phyloP scores from a whole-genome alignment of 2,888 invertebrate genomes.

The Coelopa pilipes region DNA sequence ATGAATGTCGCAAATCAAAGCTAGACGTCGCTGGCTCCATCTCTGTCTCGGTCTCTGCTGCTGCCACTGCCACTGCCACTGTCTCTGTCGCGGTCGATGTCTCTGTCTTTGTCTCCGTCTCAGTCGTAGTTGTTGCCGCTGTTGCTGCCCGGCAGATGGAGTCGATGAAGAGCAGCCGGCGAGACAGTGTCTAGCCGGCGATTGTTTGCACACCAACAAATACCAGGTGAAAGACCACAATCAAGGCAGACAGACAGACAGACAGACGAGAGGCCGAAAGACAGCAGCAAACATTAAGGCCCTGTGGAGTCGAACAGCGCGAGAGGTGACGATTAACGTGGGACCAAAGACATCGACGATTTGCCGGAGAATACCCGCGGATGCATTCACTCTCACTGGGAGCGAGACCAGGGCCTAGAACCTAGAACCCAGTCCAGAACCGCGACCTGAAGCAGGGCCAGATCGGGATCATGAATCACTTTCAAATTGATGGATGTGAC shows the following conservation, averaged over 20 bases:
- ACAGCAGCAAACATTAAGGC: neutral
- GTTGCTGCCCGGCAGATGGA: neutral
- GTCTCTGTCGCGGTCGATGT: neutral
- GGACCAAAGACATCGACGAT: too few relatives aligned
- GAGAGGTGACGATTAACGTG: too few relatives aligned
- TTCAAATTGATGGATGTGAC: too few relatives aligned
- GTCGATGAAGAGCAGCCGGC: constrained; percentile 62
- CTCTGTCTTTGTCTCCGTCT: neutral
- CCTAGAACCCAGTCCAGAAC: too few relatives aligned
- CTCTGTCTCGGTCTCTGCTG: neutral
- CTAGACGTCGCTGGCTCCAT: neutral
- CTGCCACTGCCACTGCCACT: neutral
- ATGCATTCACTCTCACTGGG: too few relatives aligned
- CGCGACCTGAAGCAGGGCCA: too few relatives aligned
- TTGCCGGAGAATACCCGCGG: too few relatives aligned
- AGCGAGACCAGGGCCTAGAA: too few relatives aligned
- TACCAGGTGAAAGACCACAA: neutral
- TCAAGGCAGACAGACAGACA: constrained; percentile 24
- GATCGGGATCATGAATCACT: too few relatives aligned
- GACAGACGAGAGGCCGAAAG: constrained; percentile 8
- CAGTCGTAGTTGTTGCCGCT: neutral
- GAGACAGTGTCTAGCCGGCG: constrained; percentile 64
- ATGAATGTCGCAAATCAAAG: neutral
- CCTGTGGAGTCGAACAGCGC: neutral
- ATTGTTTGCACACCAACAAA: constrained; percentile 48